Evolutionary conservation across 1,140 invertebrate genomes (phyloP).

Genomic region (Amphibalanus amphitrite): DNA sequence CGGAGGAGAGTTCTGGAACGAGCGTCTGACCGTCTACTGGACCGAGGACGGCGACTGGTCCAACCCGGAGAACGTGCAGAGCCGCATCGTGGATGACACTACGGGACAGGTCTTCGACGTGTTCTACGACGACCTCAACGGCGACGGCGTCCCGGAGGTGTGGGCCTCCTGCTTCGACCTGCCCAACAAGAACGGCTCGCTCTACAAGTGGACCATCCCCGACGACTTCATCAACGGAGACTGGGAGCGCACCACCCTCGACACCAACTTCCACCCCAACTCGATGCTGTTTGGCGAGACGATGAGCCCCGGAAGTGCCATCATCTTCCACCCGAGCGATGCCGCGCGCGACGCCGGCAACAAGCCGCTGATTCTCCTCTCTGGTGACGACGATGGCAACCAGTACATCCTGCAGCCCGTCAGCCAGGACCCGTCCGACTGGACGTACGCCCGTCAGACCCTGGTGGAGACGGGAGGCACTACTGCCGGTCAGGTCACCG

Average conservation of each 20-base stretch:
- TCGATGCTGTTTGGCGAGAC: conserved; percentile 17
- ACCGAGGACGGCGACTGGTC: conserved; percentile 23
- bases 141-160: conserved; percentile 25
- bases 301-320: conserved; percentile 22
- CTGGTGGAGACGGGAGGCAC: conserved; percentile 13
- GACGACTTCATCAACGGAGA: conserved; percentile 18
- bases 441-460: conserved; percentile 22
- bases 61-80: conserved; percentile 21
- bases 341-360: conserved; percentile 12
- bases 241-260: conserved; percentile 3
- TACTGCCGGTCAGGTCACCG: conserved; percentile 19
- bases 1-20: conserved; percentile 25
- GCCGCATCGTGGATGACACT: conserved; percentile 22
- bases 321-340: conserved; percentile 21
- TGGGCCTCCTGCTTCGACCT: conserved; percentile 21
- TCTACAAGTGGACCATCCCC: conserved; percentile 21
- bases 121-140: conserved; percentile 25
- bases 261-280: conserved; percentile 18
- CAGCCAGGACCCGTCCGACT: conserved; percentile 21
- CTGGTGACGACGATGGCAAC: conserved; percentile 27
- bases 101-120: conserved; percentile 26
- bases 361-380: conserved; percentile 25
- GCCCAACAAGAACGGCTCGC: conserved; percentile 20
- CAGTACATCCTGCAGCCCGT: conserved; percentile 24
- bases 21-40: conserved; percentile 24